Evolutionary conservation across 2,888 invertebrate genomes (phyloP).

Genomic region (Saturnia pavonia): DNA sequence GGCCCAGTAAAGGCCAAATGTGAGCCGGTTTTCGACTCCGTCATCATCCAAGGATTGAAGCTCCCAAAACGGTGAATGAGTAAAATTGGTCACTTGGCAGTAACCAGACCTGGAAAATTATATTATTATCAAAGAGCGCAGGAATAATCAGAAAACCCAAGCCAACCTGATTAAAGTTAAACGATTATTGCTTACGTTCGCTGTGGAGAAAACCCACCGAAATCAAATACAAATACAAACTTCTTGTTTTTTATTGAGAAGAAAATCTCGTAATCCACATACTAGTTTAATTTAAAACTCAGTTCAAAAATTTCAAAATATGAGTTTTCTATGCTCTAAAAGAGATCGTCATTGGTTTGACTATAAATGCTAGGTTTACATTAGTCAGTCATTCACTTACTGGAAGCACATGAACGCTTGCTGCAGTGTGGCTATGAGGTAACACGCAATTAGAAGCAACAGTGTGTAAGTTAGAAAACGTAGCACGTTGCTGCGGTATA

Average conservation of each 20-base stretch:
- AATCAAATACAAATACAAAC: too few relatives aligned
- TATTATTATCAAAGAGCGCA: too few relatives aligned
- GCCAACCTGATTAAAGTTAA: too few relatives aligned
- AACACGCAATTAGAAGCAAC: conserved; percentile 58
- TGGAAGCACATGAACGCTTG: conserved; percentile 64
- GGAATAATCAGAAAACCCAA: too few relatives aligned
- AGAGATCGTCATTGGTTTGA: neutral
- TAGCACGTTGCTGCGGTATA: conserved; percentile 56
- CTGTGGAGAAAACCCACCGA: too few relatives aligned
- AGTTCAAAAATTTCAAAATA: too few relatives aligned
- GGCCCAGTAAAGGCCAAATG: conserved; percentile 64
- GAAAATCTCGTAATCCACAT: too few relatives aligned
- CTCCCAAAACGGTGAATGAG: conserved; percentile 61
- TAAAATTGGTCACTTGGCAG: conserved; percentile 62
- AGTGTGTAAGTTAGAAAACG: conserved; percentile 61
- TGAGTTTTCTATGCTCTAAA: too few relatives aligned
- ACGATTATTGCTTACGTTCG: too few relatives aligned
- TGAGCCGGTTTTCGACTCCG: conserved; percentile 40
- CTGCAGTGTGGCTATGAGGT: conserved; percentile 60
- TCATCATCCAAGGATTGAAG: conserved; percentile 43
- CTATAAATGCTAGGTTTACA: neutral
- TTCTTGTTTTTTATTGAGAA: too few relatives aligned
- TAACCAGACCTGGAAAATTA: conserved; percentile 47
- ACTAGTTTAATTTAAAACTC: too few relatives aligned
- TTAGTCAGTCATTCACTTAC: conserved; percentile 34